Percentiles rank a stretch among this genome's conserved stretches.
Evolutionary conservation across 2,888 invertebrate species (phyloP).

Genomic region (Hirtodrosophila trivittata): DNA sequence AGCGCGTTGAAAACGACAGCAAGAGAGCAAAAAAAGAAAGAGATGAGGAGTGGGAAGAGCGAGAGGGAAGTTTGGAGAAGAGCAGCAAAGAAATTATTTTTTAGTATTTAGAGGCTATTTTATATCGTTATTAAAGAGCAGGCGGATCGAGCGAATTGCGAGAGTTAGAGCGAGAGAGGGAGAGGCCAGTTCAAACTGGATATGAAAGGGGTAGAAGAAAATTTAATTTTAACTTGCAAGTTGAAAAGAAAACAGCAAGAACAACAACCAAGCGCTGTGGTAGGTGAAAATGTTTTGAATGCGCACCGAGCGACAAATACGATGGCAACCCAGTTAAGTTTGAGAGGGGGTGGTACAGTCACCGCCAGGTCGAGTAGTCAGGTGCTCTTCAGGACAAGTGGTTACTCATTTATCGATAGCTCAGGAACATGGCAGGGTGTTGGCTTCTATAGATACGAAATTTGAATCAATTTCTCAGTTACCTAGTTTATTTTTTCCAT

Average conservation of each 20-base stretch:
- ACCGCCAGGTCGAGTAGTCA: too few relatives aligned
- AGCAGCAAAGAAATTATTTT: constrained; percentile 74
- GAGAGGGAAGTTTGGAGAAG: constrained; percentile 18
- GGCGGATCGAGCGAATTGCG: constrained; percentile 14
- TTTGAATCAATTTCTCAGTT: constrained; percentile 31
- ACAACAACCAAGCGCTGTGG: constrained; percentile 15
- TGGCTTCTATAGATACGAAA: constrained; percentile 27
- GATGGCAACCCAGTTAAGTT: too few relatives aligned
- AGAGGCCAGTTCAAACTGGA: constrained; percentile 20
- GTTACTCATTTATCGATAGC: constrained; percentile 22
- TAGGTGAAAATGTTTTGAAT: constrained; percentile 17
- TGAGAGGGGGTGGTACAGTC: too few relatives aligned
- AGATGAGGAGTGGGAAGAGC: background rate
- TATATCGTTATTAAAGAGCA: constrained; percentile 79
- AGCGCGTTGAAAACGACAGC: constrained; percentile 68
- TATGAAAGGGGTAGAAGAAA: constrained; percentile 32
- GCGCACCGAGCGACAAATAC: too few relatives aligned
- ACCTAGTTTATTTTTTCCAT: constrained; percentile 10
- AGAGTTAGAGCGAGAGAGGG: constrained; percentile 1
- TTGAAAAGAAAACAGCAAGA: constrained; percentile 23
- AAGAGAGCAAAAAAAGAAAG: constrained; percentile 21
- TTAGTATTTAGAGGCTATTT: constrained; percentile 83
- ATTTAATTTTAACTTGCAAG: constrained; percentile 52
- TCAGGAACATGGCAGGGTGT: constrained; percentile 27
- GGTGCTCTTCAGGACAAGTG: background rate